Base-by-base conservation (phyloP, 2,797 vertebrate species). In the Hipposideros larvatus region DNA sequence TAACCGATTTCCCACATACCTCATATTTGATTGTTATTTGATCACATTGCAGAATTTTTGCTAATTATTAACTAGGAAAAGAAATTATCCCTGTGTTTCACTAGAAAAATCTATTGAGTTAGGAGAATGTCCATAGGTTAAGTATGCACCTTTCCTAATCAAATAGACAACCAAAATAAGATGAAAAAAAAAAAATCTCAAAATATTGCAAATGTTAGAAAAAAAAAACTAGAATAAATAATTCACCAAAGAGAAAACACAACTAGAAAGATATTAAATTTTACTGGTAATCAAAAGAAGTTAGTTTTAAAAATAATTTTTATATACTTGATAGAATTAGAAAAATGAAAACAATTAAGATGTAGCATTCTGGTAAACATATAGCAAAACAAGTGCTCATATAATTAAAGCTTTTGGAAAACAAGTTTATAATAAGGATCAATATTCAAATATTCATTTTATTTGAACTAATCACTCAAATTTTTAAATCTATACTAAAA, bases 1-100 rank as follows among this genome's bases (percentile, higher is more conserved):
- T 86, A 98, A 98, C 92, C 93, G 89, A n/a, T 94, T 92, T 88
- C 74, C 87, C 65, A 89, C 88, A 91, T 84, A 83, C 55, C 46
- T 48, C 53, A 55, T 46, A 71, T 90, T 93, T 88, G 82, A 74
- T 68, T 83, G 85, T 84, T 71, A 90, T 86, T 75, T 92, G 74
- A 71, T 79, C 31, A 87, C 22, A 41, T 41, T 91, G 59, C 28
- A 96, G 65, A 94, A 94, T 91, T 96, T 91, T 97, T 97, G 95
- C 46, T 97, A 97, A 96, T 88, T 26, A 46, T 71, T 97, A 97
- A 96, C 96, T 68, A 84, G 26, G 28, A 78, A 78, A 70, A 55
- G 5, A 95, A 85, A 55, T 83, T 83, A 55, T 57, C 71, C 68
- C 80, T 82, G n/a, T 75, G 75, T 92, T 89, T 96, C 34, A 73